Conservation (phyloP, 2,888 invertebrate species). For the Caenorhabditis virilis region DNA sequence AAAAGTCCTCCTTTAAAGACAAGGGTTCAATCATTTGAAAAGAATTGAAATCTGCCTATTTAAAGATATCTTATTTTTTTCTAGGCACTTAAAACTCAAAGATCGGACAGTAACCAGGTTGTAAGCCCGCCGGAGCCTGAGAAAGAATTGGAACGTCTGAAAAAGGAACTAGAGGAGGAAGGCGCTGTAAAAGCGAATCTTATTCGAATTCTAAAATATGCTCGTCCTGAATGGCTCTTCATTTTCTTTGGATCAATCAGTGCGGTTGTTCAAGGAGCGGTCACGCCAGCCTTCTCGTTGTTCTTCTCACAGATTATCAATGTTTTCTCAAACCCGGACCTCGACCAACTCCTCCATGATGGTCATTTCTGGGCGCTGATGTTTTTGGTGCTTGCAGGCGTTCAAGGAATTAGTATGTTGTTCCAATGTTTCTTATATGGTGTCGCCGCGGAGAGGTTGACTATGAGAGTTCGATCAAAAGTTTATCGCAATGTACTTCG, state of each 20-base stretch:
- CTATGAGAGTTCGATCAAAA: slow-evolving; percentile 68
- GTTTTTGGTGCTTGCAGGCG: slow-evolving; percentile 69
- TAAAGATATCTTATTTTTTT: no score
- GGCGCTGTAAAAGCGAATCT: slow-evolving; percentile 54
- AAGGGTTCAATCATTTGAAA: no score
- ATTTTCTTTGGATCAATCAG: slow-evolving; percentile 69
- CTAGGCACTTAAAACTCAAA: no score
- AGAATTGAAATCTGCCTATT: no score
- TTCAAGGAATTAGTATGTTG: slow-evolving; percentile 60
- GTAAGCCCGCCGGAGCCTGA: slow-evolving; percentile 34
- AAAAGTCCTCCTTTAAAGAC: no score
- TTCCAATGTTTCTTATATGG: slow-evolving; percentile 67
- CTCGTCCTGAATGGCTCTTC: slow-evolving; percentile 70
- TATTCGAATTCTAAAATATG: slow-evolving; percentile 68
- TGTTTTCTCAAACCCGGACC: slow-evolving; percentile 54
- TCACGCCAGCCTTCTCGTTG: slow-evolving; percentile 72
- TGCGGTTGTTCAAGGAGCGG: slow-evolving; percentile 57
- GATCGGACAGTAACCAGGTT: no score
- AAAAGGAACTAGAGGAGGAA: slow-evolving; percentile 56
- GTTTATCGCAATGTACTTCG: slow-evolving; percentile 70
- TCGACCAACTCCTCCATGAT: slow-evolving; percentile 66
- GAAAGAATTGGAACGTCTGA: slow-evolving; percentile 42
- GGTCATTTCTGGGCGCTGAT: slow-evolving; percentile 71
- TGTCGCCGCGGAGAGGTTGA: slow-evolving; percentile 69
- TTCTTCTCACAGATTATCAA: slow-evolving; percentile 67